A percentile compares a stretch with the other conserved stretches of the same genome.
phyloP scores from a whole-genome alignment of 2,113 vertebrate species.

The Neolamprologus variostigma region DNA sequence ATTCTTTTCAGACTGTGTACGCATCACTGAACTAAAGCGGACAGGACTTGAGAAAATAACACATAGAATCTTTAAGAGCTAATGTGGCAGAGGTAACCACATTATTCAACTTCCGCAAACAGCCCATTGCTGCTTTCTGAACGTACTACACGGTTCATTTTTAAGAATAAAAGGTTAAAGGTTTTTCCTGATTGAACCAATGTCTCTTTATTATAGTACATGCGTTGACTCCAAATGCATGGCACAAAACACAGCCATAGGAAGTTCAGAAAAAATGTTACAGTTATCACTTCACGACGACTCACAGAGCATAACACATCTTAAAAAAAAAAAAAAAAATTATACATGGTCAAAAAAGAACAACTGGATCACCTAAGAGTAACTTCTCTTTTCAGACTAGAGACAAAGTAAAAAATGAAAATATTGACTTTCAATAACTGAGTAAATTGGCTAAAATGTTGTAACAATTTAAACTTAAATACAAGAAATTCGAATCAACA shows the following conservation, averaged over 20 bases:
- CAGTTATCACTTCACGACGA: conserved; percentile 68
- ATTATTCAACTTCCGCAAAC: neutral
- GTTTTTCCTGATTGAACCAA: conserved; percentile 66
- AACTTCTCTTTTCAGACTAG: conserved; percentile 53
- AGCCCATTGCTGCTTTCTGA: neutral
- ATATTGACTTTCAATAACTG: conserved; percentile 61
- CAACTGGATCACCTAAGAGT: conserved; percentile 30
- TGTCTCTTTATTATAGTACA: conserved; percentile 92
- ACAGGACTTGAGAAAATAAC: conserved; percentile 16
- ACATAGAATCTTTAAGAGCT: conserved; percentile 31
- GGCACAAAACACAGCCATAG: conserved; percentile 94
- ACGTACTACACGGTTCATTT: neutral
- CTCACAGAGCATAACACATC: conserved; percentile 70
- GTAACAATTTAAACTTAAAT: conserved; percentile 86
- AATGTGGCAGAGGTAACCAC: neutral
- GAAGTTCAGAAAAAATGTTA: conserved; percentile 69
- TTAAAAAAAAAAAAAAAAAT: conserved; percentile 29
- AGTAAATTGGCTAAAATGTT: conserved; percentile 85
- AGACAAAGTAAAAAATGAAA: conserved; percentile 63
- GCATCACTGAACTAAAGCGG: neutral
- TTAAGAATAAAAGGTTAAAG: conserved; percentile 51
- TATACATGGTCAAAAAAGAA: conserved; percentile 59
- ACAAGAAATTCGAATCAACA: conserved; percentile 81
- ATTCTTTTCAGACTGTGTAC: neutral
- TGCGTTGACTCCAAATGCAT: conserved; percentile 81